Conservation (phyloP, 1,140 invertebrate genomes). For the Pogonognathellus flavescens region DNA sequence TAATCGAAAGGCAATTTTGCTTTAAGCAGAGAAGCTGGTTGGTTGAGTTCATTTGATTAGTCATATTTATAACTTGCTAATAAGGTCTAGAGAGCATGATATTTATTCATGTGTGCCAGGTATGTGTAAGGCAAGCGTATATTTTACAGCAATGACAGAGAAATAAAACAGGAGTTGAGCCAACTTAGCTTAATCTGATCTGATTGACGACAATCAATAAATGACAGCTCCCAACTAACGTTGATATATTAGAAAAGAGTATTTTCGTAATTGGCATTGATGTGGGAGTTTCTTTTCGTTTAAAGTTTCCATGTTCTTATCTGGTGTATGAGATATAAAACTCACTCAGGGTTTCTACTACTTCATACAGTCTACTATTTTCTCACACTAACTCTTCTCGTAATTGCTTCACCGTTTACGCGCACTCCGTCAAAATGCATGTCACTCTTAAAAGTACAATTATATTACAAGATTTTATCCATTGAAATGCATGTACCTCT, state of each 20-base stretch:
- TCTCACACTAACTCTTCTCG: too few species aligned
- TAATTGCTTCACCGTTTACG: too few species aligned
- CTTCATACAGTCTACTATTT: too few species aligned
- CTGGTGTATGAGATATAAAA: too few species aligned
- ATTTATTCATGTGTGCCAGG: not conserved
- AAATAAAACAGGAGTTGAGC: conserved; percentile 18
- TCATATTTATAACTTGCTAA: conserved; percentile 32
- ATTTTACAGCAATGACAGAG: not conserved
- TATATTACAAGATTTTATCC: too few species aligned
- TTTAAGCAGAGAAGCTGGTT: not conserved
- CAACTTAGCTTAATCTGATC: conserved; percentile 37
- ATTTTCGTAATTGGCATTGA: conserved; percentile 59
- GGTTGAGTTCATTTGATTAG: not conserved
- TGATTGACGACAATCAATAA: conserved; percentile 59
- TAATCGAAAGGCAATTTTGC: not conserved
- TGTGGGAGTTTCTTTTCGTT: conserved; percentile 50
- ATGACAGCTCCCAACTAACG: conserved; percentile 15
- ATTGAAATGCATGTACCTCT: too few species aligned
- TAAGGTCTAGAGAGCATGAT: not conserved
- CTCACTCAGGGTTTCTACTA: too few species aligned
- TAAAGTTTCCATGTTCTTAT: not conserved
- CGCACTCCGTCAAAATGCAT: too few species aligned
- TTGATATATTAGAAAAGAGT: conserved; percentile 52
- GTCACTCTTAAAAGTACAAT: too few species aligned
- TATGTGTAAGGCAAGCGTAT: not conserved